Percentiles rank a stretch among this genome's conserved stretches.
phyloP scores from a whole-genome alignment of 2,113 vertebrate species.

The Labeo rohita region DNA sequence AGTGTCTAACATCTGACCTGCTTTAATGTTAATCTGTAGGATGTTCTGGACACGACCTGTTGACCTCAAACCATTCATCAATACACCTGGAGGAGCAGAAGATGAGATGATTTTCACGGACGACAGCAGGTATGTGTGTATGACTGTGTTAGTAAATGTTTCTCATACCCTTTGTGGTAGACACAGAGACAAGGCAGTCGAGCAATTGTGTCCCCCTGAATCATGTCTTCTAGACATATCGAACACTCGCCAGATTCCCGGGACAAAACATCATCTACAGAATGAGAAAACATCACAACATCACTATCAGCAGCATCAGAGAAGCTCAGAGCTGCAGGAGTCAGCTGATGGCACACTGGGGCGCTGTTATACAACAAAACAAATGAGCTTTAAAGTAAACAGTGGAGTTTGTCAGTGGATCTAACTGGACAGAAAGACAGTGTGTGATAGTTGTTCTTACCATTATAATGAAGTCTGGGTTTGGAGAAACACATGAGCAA shows the following conservation, averaged over 20 bases:
- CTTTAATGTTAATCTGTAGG: conserved; percentile 83
- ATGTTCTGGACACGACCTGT: conserved; percentile 97
- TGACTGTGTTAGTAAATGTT: not conserved
- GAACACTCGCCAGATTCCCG: conserved; percentile 97
- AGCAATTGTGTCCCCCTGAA: conserved; percentile 97
- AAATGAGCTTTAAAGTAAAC: not conserved
- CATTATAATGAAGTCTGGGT: conserved; percentile 94
- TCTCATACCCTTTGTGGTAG: conserved; percentile 94
- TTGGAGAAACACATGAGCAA: conserved; percentile 97
- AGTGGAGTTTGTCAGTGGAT: not conserved
- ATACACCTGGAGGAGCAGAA: conserved; percentile 84
- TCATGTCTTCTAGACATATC: conserved; percentile 95
- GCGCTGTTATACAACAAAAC: not conserved
- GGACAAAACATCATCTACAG: conserved; percentile 95
- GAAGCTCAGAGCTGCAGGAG: not conserved
- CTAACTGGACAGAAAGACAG: not conserved
- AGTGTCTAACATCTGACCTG: not conserved
- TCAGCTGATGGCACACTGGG: not conserved
- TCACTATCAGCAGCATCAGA: not conserved
- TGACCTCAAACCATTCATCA: conserved; percentile 98
- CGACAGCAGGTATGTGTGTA: not conserved
- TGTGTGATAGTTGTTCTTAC: conserved; percentile 76
- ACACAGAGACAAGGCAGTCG: conserved; percentile 97
- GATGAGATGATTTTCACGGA: not conserved
- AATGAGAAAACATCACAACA: conserved; percentile 22